Base-by-base conservation (phyloP, 2,113 vertebrate species). In the Hassar affinis region DNA sequence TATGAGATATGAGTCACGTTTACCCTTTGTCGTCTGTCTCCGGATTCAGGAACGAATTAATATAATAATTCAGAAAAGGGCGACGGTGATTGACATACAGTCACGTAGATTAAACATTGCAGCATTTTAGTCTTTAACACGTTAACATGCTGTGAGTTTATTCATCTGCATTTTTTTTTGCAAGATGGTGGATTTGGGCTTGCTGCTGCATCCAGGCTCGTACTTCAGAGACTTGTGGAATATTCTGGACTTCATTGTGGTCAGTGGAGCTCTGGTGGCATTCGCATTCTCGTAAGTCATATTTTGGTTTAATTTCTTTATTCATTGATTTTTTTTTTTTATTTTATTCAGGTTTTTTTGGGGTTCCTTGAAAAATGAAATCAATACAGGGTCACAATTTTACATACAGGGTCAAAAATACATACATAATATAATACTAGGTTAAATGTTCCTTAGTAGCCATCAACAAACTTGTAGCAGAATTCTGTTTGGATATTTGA, bases 181-280 rank as follows among this genome's bases (percentile, higher is more conserved):
- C 59, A 54, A 94, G 94, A 94, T 95, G 94, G 94, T 95, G 56
- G 93, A 95, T 86, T 89, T 94, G 35, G 94, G 94, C 42, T 87
- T 95, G 57, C 71, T 95, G 84, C 91, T 95, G 30, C 94, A 95
- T 86, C 93, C 93, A 62, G 93, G 93, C 81, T 81, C 93, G 4
- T 94, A 94, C 90, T 94, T 94, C 88, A 89, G 94, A 84, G 93
- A 94, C 84, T 90, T 94, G 76, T 94, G 98, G 98, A 99, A 99
- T 86, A 98, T 99, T 88, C 91, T 99, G 92, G 97, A 99, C 91
- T 99, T 99, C 93, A 97, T 99, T 89, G 98, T 99, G 92, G 98
- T 99, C 96, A 99, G 97, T 93, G 98, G 98, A 85, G 98, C 98
- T 81, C 92, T 99, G 92, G 97, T 99, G 93, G 98, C 98, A 0